Conservation (phyloP, 2,888 invertebrate genomes). For the Steinernema scapterisci region DNA sequence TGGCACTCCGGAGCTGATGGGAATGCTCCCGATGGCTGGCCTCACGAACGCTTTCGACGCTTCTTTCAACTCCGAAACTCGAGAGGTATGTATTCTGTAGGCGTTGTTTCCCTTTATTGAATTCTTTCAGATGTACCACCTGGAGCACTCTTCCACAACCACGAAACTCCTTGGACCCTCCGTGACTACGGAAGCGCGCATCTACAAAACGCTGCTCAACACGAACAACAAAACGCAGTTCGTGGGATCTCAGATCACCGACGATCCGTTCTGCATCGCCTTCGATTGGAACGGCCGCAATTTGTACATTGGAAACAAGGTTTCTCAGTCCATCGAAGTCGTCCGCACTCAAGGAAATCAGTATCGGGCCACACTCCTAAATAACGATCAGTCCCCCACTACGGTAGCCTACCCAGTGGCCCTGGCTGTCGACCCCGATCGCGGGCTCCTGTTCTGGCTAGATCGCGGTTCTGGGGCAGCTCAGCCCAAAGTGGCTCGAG, state of each 20-base stretch:
- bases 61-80: constrained; percentile 85
- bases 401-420: constrained; percentile 83
- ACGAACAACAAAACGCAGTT: constrained; percentile 53
- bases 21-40: constrained; percentile 68
- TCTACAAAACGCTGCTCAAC: constrained; percentile 70
- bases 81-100: constrained; percentile 74
- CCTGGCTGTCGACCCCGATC: constrained; percentile 87
- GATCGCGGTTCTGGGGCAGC: constrained; percentile 80
- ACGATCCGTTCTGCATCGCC: constrained; percentile 85
- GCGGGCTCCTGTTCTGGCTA: constrained; percentile 92
- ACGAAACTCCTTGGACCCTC: constrained; percentile 58
- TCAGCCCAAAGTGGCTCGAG: constrained; percentile 81
- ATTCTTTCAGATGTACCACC: constrained; percentile 69
- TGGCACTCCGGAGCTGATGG: constrained; percentile 71
- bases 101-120: constrained; percentile 72
- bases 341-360: constrained; percentile 70
- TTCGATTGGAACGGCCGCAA: constrained; percentile 97
- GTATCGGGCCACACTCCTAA: constrained; percentile 82
- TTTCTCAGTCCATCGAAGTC: constrained; percentile 84
- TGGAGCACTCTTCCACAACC: constrained; percentile 64
- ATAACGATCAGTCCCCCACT: constrained; percentile 83
- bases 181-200: constrained; percentile 57
- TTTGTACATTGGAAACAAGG: constrained; percentile 85
- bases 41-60: constrained; percentile 79
- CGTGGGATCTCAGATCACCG: constrained; percentile 68